Conservation (phyloP, 2,113 vertebrate species). For the Gymnocephalus cernua region DNA sequence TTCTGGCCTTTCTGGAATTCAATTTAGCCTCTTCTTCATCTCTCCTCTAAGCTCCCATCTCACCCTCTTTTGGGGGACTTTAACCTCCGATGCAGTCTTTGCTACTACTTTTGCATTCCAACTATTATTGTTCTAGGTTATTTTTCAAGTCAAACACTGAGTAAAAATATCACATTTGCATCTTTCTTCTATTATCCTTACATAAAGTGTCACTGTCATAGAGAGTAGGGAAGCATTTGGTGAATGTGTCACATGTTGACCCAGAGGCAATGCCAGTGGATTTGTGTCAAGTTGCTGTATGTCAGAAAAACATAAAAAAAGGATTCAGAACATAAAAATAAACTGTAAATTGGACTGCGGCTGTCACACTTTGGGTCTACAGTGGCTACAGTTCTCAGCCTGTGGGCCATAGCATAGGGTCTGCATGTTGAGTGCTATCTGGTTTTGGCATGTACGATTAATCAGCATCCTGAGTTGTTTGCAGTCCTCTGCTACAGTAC, state of each 20-base stretch:
- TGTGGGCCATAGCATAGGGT: neutral
- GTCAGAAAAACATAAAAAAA: slow-evolving; percentile 8
- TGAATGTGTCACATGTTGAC: slow-evolving; percentile 24
- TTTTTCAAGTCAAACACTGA: slow-evolving; percentile 45
- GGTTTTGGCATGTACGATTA: neutral
- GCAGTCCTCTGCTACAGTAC: slow-evolving; percentile 6
- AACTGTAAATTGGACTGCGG: neutral
- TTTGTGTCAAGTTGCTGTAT: slow-evolving; percentile 24
- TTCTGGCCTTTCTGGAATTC: neutral
- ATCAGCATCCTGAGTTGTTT: slow-evolving; percentile 7
- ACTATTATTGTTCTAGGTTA: slow-evolving; percentile 11
- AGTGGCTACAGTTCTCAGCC: neutral
- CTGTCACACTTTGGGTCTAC: slow-evolving; percentile 7
- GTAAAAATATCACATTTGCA: slow-evolving; percentile 44
- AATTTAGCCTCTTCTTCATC: neutral
- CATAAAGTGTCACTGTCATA: slow-evolving; percentile 56
- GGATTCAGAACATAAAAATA: slow-evolving; percentile 9
- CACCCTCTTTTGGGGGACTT: neutral
- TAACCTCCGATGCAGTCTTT: neutral
- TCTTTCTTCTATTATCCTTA: slow-evolving; percentile 30
- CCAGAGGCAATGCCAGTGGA: slow-evolving; percentile 25
- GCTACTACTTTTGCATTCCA: neutral
- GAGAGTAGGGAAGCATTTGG: slow-evolving; percentile 26
- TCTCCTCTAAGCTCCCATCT: neutral
- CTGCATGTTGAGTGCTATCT: neutral